phyloP scores from a whole-genome alignment of 2,113 vertebrate genomes.

The Triplophysa rosa region DNA sequence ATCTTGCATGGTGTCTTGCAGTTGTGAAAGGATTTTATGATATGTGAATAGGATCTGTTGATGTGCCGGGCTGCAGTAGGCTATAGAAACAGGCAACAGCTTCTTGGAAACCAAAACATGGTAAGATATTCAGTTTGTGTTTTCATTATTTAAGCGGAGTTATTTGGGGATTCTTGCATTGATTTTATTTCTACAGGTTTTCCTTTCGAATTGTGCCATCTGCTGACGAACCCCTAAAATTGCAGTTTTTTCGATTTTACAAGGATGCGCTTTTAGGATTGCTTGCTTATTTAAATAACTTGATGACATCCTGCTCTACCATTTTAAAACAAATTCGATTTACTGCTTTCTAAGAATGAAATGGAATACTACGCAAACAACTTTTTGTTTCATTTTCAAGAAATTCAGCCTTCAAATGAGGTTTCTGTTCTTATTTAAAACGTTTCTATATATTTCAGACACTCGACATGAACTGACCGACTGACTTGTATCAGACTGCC shows the following conservation, averaged over 20 bases:
- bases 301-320: background rate
- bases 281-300: no score
- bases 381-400: no score
- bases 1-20: background rate
- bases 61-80: background rate
- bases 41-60: background rate
- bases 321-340: background rate
- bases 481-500: no score
- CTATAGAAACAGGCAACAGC: background rate
- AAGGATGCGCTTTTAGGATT: no score
- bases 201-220: slow-evolving; percentile 33
- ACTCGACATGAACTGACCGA: no score
- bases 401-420: no score
- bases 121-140: background rate
- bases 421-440: no score
- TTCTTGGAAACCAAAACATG: background rate
- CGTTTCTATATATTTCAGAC: no score
- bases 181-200: background rate
- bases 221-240: slow-evolving; percentile 10
- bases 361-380: background rate
- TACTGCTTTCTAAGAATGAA: background rate
- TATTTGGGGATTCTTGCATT: background rate
- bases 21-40: slow-evolving; percentile 7
- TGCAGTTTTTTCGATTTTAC: no score
- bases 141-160: background rate